Conservation (phyloP, 2,113 vertebrate genomes). For the Corythoichthys haematopterus region DNA sequence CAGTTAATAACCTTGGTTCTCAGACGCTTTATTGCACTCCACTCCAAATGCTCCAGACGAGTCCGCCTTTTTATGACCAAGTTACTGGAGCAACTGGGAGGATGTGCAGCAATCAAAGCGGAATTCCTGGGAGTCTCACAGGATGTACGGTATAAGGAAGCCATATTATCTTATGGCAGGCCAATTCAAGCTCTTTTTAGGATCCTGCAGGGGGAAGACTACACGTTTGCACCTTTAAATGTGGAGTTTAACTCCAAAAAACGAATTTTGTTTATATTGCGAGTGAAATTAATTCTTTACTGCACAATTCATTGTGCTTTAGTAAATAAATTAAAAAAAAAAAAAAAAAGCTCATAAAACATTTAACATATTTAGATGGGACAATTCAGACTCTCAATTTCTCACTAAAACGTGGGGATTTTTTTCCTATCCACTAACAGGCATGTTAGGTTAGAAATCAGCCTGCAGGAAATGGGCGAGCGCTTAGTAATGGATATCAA, state of each 20-base stretch:
- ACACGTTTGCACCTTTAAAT: slow-evolving; percentile 8
- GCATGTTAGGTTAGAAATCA: slow-evolving; percentile 27
- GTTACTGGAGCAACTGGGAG: slow-evolving; percentile 89
- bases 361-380: neutral
- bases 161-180: slow-evolving; percentile 64
- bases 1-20: slow-evolving; percentile 80
- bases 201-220: slow-evolving; percentile 18
- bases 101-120: slow-evolving; percentile 89
- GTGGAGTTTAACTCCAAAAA: slow-evolving; percentile 1
- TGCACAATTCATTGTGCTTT: neutral
- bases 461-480: slow-evolving; percentile 9
- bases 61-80: slow-evolving; percentile 88
- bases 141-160: slow-evolving; percentile 77
- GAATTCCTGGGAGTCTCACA: slow-evolving; percentile 84
- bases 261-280: too few species aligned
- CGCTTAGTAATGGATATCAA: slow-evolving; percentile 69
- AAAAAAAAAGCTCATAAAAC: neutral
- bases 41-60: slow-evolving; percentile 82
- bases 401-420: neutral
- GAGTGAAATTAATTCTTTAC: neutral
- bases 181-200: slow-evolving; percentile 57
- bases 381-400: neutral
- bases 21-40: slow-evolving; percentile 83
- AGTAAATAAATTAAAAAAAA: neutral
- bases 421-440: slow-evolving; percentile 11